These are phyloP conservation scores for Clistopyga incitator DNA, from an alignment of 2,888 invertebrate genomes.

Conservation along the genomic window DNA sequence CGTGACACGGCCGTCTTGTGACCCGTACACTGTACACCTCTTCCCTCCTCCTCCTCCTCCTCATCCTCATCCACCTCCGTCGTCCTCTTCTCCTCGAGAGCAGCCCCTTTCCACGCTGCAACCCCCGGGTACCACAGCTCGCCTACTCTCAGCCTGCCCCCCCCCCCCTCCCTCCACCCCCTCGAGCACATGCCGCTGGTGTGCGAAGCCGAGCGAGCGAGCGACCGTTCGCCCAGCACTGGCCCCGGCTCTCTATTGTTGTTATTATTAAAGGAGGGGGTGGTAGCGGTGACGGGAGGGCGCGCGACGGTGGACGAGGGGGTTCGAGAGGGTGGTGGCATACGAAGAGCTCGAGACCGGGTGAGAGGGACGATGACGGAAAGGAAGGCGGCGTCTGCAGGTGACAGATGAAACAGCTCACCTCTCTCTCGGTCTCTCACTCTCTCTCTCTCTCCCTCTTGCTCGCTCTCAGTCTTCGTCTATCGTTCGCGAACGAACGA, in stretches of 20 bases:
- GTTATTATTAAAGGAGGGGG: constrained; percentile 83
- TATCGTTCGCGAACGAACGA: constrained; percentile 58
- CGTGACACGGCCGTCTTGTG: constrained; percentile 84
- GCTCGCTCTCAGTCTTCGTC: constrained; percentile 53
- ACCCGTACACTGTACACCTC: constrained; percentile 76
- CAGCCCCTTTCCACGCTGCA: constrained; percentile 55
- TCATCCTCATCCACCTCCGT: constrained; percentile 56
- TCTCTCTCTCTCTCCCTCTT: constrained; percentile 40
- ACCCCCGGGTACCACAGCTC: constrained; percentile 39
- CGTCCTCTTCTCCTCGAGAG: constrained; percentile 59
- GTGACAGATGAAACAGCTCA: constrained; percentile 84
- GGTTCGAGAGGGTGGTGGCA: constrained; percentile 57
- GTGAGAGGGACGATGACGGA: constrained; percentile 83
- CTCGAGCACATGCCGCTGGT: constrained; percentile 66
- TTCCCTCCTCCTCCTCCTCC: constrained; percentile 62
- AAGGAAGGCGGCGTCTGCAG: constrained; percentile 84
- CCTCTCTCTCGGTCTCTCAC: constrained; percentile 62
- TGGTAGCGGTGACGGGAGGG: constrained; percentile 57
- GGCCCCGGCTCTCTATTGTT: constrained; percentile 81
- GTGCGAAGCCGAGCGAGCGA: constrained; percentile 73
- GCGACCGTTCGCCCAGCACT: constrained; percentile 71
- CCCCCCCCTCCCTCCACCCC: constrained; percentile 65
- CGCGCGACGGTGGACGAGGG: constrained; percentile 60
- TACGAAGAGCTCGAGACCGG: constrained; percentile 67
- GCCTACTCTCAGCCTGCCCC: constrained; percentile 63